Evolutionary conservation across 2,113 vertebrate genomes (phyloP).

Genomic region (Petromus typicus): DNA sequence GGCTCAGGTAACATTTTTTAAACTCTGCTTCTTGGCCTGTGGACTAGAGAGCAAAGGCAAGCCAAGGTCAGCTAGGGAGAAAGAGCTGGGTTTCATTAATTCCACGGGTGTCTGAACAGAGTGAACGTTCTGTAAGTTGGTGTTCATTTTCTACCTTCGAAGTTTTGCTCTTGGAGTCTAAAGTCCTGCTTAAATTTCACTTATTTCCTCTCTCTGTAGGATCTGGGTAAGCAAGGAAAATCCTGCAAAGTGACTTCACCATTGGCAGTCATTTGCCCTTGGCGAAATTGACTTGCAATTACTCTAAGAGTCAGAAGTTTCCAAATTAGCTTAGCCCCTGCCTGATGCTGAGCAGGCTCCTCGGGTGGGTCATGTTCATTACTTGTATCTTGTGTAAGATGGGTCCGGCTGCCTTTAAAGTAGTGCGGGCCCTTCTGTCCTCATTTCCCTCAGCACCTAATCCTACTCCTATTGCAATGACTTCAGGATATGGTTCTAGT

Average conservation of each 20-base stretch:
- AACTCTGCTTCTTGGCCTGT: conserved; percentile 23
- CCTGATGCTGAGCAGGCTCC: conserved; percentile 55
- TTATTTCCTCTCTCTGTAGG: conserved; percentile 69
- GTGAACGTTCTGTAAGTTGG: conserved; percentile 49
- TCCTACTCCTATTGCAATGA: background rate
- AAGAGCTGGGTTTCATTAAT: conserved; percentile 61
- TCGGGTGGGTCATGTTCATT: background rate
- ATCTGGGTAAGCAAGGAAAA: conserved; percentile 67
- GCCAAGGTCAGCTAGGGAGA: conserved; percentile 63
- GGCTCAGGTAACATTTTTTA: conserved; percentile 47
- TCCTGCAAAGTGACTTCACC: conserved; percentile 75
- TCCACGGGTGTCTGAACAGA: conserved; percentile 62
- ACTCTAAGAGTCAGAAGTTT: conserved; percentile 71
- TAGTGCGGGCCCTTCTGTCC: background rate
- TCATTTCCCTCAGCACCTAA: conserved; percentile 18
- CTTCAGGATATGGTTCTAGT: background rate
- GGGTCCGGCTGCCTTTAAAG: background rate
- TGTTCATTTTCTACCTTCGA: conserved; percentile 70
- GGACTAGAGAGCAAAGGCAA: background rate
- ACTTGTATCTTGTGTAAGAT: background rate
- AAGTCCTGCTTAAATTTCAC: conserved; percentile 75
- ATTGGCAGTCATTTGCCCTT: conserved; percentile 64
- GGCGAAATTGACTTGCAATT: conserved; percentile 67
- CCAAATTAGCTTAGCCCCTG: conserved; percentile 68
- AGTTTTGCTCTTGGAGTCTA: conserved; percentile 53